Evolutionary conservation across 2,888 invertebrate species (phyloP), one percentile per base, ranked within the genome.

Genomic region (Phengaris alcon): DNA sequence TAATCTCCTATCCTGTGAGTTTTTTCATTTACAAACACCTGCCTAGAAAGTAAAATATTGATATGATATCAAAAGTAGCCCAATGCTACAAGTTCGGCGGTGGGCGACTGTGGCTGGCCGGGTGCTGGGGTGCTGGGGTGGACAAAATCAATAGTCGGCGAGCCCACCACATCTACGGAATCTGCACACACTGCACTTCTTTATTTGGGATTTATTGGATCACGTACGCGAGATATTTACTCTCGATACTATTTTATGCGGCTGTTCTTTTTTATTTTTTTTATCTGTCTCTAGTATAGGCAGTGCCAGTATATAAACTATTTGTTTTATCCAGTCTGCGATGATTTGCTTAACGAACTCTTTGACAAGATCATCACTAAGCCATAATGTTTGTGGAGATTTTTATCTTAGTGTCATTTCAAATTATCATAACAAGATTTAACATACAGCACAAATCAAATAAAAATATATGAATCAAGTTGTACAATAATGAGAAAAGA

Each of bases 141-240:
- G 89, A 91, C 90, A 92, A 93, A 93, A 93, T 93, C 93, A 91
- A 93, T 93, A 93, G 87, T 90, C 87, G 85, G 84, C 64, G 86
- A 86, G 87, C 88, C 89, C 79, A 81, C 87, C 86, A 89, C 87
- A 87, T 81, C 82, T 85, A 82, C 84, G 85, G 84, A 86, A 87
- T 90, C 84, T 88, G 89, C 90, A 90, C 91, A 91, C 90, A 88
- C 86, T 85, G 87, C 86, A 84, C 88, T 87, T 90, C 88, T 90
- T 90, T 89, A 90, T 90, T 87, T 84, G 84, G 82, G 84, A 85
- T 84, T 87, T 85, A 86, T 88, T 84, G 85, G 82, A 84, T 83
- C 84, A 83, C 82, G 81, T 82, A 82, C 84, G 80, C 82, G 84
- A 77, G 85, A 85, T 86, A 86, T 88, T 86, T 82, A 87, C 86